A percentile compares a stretch with the other conserved stretches of the same genome.
Conservation (phyloP, 2,113 vertebrate genomes). For the Corythaeola cristata region DNA sequence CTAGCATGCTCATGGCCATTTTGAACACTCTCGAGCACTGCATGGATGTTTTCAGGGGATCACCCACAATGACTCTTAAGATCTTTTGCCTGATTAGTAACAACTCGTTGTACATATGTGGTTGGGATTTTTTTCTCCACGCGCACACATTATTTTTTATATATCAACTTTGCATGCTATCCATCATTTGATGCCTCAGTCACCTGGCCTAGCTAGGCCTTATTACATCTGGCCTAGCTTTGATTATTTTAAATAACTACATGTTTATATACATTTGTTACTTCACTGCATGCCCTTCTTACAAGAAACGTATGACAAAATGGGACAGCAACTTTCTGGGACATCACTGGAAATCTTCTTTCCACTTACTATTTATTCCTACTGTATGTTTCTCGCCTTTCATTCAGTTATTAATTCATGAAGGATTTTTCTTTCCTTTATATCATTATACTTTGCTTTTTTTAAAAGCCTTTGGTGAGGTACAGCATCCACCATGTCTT, state of each 20-base stretch:
- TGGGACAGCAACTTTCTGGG: not conserved
- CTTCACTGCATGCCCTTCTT: not conserved
- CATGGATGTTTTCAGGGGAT: not conserved
- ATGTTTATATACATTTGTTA: not conserved
- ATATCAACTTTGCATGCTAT: not conserved
- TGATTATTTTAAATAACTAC: not conserved
- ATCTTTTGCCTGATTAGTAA: not conserved
- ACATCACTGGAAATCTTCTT: not conserved
- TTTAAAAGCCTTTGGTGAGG: not conserved
- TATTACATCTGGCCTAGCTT: not conserved
- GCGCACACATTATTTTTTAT: not conserved
- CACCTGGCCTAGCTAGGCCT: too few relatives aligned
- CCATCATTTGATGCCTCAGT: not conserved
- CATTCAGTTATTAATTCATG: not conserved
- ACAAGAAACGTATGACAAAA: not conserved
- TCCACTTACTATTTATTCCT: not conserved
- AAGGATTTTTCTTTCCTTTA: not conserved
- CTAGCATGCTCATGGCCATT: not conserved
- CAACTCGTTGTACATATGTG: not conserved
- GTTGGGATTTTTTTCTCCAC: not conserved
- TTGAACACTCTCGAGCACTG: not conserved
- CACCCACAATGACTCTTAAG: not conserved
- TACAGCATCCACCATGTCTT: not conserved
- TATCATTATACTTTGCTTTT: not conserved
- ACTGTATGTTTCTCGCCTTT: not conserved